These are phyloP conservation scores for Hyposmocoma kahamanoa DNA, from an alignment of 1,140 invertebrate species.

Conservation along the genomic window DNA sequence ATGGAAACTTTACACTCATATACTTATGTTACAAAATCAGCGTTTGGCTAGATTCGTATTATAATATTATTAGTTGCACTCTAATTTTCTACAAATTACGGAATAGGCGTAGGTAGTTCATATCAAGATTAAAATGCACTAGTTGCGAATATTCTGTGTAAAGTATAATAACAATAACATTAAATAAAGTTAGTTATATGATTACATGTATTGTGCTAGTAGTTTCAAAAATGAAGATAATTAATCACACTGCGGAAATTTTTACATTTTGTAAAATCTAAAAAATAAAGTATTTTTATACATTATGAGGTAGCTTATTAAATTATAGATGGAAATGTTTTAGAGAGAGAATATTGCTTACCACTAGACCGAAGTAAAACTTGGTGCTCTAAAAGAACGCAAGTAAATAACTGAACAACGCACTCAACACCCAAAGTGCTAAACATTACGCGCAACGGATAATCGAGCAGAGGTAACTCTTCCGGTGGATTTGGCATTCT, in stretches of 20 bases:
- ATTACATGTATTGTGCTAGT: too few relatives aligned
- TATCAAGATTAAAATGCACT: too few relatives aligned
- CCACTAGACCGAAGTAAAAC: conserved; percentile 93
- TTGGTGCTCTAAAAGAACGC: conserved; percentile 97
- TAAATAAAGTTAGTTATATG: too few relatives aligned
- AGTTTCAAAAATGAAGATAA: too few relatives aligned
- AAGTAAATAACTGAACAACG: conserved; percentile 95
- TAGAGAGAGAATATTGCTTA: conserved; percentile 48
- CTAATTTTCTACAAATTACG: too few relatives aligned
- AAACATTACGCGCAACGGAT: conserved; percentile 92
- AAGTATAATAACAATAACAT: too few relatives aligned
- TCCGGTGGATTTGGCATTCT: conserved; percentile 81
- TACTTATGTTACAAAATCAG: too few relatives aligned
- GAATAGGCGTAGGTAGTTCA: too few relatives aligned
- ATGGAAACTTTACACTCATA: not conserved
- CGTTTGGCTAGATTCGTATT: too few relatives aligned
- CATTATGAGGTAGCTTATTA: not conserved
- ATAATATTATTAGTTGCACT: too few relatives aligned
- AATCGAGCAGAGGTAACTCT: conserved; percentile 96
- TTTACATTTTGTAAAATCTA: not conserved
- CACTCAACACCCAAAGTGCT: conserved; percentile 90
- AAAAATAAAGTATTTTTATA: not conserved
- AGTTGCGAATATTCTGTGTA: too few relatives aligned
- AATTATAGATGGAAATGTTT: not conserved
- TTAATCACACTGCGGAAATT: not conserved